phyloP scores from a whole-genome alignment of 2,797 vertebrate genomes.

The Myotis findleyi region DNA sequence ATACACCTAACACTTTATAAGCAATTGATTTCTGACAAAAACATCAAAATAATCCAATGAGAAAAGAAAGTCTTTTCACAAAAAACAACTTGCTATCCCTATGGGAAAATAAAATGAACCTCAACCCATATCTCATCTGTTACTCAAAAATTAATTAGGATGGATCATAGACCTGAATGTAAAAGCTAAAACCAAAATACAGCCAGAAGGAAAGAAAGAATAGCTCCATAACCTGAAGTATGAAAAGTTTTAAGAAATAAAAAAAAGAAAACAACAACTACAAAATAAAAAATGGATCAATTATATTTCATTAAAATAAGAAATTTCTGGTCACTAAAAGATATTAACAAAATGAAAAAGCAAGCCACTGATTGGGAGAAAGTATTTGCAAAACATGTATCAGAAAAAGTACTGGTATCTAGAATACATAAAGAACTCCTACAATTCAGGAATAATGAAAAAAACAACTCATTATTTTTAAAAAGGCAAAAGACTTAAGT shows the following conservation, averaged over 20 bases:
- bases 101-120: background rate
- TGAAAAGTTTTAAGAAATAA: background rate
- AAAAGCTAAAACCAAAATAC: background rate
- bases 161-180: background rate
- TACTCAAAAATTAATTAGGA: background rate
- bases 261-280: background rate
- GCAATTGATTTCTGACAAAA: background rate
- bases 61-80: background rate
- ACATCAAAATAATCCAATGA: background rate
- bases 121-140: background rate
- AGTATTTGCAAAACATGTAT: background rate
- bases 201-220: background rate
- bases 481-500: background rate
- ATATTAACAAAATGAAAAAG: background rate
- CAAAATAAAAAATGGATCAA: background rate
- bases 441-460: background rate
- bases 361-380: background rate
- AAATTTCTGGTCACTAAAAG: background rate
- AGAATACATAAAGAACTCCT: background rate
- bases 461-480: background rate
- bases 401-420: background rate
- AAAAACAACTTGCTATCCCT: background rate
- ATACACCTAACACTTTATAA: background rate
- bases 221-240: background rate
- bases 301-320: constrained; percentile 19